phyloP scores from a whole-genome alignment of 1,140 invertebrate species.

The Protaetia brevitarsis region DNA sequence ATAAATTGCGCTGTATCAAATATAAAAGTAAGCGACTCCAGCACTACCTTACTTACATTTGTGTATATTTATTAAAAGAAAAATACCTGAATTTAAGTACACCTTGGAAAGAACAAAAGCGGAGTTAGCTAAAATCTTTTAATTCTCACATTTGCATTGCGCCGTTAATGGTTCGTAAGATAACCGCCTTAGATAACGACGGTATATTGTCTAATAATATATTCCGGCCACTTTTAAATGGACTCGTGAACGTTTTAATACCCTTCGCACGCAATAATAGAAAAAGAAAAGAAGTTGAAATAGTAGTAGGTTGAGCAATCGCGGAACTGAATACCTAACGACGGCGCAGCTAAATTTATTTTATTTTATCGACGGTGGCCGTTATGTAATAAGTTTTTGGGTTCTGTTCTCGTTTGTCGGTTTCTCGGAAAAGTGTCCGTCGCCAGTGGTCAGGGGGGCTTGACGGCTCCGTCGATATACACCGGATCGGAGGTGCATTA shows the following conservation, averaged over 20 bases:
- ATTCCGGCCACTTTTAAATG: slow-evolving; percentile 13
- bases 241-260: slow-evolving; percentile 2
- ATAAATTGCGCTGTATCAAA: neutral
- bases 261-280: slow-evolving; percentile 12
- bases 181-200: neutral
- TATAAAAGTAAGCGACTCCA: neutral
- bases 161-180: slow-evolving; percentile 5
- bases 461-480: neutral
- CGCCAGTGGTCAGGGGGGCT: neutral
- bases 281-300: neutral
- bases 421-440: slow-evolving; percentile 5
- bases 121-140: slow-evolving; percentile 10
- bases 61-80: neutral
- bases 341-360: neutral
- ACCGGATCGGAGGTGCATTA: neutral
- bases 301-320: slow-evolving; percentile 1
- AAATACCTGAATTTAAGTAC: neutral
- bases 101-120: neutral
- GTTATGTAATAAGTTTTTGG: slow-evolving; percentile 17
- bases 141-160: slow-evolving; percentile 17
- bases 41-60: neutral
- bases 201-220: slow-evolving; percentile 13
- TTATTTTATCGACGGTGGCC: neutral
- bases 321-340: neutral
- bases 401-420: neutral